These are phyloP conservation scores for Andrena dorsata DNA, from an alignment of 2,888 invertebrate species.

Conservation along the genomic window DNA sequence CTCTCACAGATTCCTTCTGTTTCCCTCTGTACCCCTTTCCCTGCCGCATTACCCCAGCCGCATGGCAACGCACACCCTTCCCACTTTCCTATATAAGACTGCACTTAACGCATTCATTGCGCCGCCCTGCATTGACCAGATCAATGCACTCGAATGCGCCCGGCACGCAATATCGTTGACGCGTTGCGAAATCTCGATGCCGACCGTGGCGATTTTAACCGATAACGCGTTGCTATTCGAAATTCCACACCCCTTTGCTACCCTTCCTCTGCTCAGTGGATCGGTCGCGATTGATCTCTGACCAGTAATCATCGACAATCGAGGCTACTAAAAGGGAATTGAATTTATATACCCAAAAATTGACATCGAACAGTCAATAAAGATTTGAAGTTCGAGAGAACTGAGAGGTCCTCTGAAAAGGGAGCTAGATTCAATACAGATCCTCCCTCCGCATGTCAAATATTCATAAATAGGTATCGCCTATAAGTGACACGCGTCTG, in stretches of 20 bases:
- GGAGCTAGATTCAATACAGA: too few relatives aligned
- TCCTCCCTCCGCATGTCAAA: too few relatives aligned
- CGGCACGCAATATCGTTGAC: constrained; percentile 64
- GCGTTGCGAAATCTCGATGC: constrained; percentile 62
- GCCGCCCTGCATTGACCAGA: constrained; percentile 79
- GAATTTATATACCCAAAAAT: neutral
- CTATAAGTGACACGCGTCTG: too few relatives aligned
- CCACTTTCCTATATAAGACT: constrained; percentile 76
- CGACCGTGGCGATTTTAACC: constrained; percentile 51
- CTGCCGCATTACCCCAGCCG: constrained; percentile 66
- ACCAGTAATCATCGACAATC: constrained; percentile 1
- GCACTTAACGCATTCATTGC: constrained; percentile 81
- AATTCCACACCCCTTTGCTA: constrained; percentile 40
- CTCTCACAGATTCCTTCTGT: constrained; percentile 42
- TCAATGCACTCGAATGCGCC: constrained; percentile 78
- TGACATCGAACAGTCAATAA: too few relatives aligned
- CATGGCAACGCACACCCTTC: constrained; percentile 72
- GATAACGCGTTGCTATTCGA: constrained; percentile 47
- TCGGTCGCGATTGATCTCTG: constrained; percentile 33
- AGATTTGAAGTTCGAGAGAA: too few relatives aligned
- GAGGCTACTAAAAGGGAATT: neutral
- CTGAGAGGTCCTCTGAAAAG: too few relatives aligned
- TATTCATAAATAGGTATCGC: too few relatives aligned
- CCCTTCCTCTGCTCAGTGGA: constrained; percentile 14
- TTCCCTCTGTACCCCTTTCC: constrained; percentile 46